Evolutionary conservation across 2,113 vertebrate species (phyloP).

Genomic region (Chlamydotis undulata): DNA sequence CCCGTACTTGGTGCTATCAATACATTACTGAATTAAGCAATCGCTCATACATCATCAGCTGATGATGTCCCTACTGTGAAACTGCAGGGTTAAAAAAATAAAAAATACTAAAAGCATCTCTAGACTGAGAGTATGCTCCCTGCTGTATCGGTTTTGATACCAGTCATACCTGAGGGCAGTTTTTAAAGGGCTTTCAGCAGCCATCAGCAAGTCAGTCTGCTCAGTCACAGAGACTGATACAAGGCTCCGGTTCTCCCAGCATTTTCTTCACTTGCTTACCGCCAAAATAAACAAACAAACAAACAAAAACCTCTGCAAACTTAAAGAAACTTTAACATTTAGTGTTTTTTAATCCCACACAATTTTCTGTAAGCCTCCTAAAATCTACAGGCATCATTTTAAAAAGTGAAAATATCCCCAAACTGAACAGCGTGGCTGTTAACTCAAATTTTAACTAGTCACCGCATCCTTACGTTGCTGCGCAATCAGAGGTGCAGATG

Average conservation of each 20-base stretch:
- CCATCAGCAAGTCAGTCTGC: background rate
- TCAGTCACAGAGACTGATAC: background rate
- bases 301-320: background rate
- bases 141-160: background rate
- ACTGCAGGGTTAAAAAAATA: background rate
- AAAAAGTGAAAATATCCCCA: conserved; percentile 20
- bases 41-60: background rate
- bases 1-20: background rate
- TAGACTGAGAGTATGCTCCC: background rate
- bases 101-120: background rate
- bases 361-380: background rate
- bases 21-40: background rate
- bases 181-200: background rate
- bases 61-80: background rate
- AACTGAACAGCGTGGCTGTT: background rate
- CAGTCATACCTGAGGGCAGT: background rate
- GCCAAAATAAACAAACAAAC: background rate
- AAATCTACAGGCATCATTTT: background rate
- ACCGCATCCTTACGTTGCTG: background rate
- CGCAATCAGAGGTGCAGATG: background rate
- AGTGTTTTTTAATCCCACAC: background rate
- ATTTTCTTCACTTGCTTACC: background rate
- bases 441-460: background rate
- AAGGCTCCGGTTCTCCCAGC: background rate
- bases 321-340: background rate